Base-by-base conservation (phyloP, 2,797 vertebrate genomes). In the Notolepis coatsorum region DNA sequence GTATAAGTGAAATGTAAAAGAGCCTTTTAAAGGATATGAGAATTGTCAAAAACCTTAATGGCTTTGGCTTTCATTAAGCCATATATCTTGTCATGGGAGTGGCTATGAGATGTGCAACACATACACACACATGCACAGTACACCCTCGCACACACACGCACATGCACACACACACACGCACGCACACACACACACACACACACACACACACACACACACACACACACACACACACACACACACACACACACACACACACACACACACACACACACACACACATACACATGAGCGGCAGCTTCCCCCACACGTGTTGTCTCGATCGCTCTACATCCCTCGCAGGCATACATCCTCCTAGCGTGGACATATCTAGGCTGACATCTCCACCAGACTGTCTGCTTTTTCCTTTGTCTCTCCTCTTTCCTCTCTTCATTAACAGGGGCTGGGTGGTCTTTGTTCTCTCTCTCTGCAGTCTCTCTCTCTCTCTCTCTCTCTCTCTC, bases 401-500 rank as follows among this genome's bases (percentile, higher is more conserved):
- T 43, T 45, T 46, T 72, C 62, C 63, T 78, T 81, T 84, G 76
- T 84, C 58, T 71, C 55, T 64, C 17, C 45, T 27, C 65, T 35
- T 27, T 73, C 48, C 43, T 71, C 31, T 69, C 7, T 2, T 45
- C 54, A 5, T 21, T 15, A 21, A 17, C 23, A 33, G 13, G 73
- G 33, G 27, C 60, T 48, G 6, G 37, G n/a, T n/a, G 20, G 52
- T 80, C 87, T 89, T 90, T 90, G 85, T 91, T 88, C 83, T 85
- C 53, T 42, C 43, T 42, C 61, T 79, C 73, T 5, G 56, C 73
- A 20, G 3, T 50, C 38, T 51, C 17, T 38, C 27, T 31, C 10
- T 48, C 24, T 21, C 24, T 18, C 7, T 8, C 41, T 2, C 18
- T 48, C 33, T 15, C 39, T 54, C 12, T 23, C 48, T 21, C 5